A percentile compares a stretch with the other conserved stretches of the same genome.
Conservation (phyloP, 2,888 invertebrate species). For the Bombylius discolor region DNA sequence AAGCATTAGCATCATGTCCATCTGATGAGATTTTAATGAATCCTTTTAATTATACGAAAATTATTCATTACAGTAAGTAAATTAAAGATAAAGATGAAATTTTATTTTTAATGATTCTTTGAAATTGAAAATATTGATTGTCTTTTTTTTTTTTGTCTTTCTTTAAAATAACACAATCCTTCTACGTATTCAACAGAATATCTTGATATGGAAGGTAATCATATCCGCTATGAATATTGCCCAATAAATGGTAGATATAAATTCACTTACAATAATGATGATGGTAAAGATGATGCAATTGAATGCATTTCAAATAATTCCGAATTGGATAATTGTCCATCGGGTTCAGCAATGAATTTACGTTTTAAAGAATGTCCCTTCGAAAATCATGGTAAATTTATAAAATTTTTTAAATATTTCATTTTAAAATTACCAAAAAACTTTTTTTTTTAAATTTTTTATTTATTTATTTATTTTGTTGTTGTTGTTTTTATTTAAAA, state of each 20-base stretch:
- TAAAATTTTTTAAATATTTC: background rate
- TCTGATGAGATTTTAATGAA: slow-evolving; percentile 31
- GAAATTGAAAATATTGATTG: background rate
- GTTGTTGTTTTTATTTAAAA: background rate
- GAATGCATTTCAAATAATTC: slow-evolving; percentile 45
- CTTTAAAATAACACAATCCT: too few species aligned
- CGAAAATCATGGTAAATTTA: slow-evolving; percentile 40
- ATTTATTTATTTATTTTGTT: background rate
- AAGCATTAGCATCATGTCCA: slow-evolving; percentile 46
- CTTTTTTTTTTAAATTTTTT: background rate
- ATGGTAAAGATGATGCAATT: slow-evolving; percentile 36
- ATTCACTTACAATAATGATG: slow-evolving; percentile 43
- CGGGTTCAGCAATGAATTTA: slow-evolving; percentile 44
- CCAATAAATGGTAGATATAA: slow-evolving; percentile 49
- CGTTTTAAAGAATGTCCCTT: slow-evolving; percentile 44
- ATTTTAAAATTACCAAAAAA: background rate
- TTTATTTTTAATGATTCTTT: background rate
- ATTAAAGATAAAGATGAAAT: background rate
- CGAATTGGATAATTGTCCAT: slow-evolving; percentile 46
- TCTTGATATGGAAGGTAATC: slow-evolving; percentile 38
- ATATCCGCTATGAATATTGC: slow-evolving; percentile 45
- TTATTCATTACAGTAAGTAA: slow-evolving; percentile 48
- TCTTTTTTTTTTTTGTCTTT: background rate
- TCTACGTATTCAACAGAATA: slow-evolving; percentile 36
- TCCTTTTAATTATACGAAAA: slow-evolving; percentile 26